Conservation (phyloP, 2,113 vertebrate genomes). For the Sebastes fasciatus region DNA sequence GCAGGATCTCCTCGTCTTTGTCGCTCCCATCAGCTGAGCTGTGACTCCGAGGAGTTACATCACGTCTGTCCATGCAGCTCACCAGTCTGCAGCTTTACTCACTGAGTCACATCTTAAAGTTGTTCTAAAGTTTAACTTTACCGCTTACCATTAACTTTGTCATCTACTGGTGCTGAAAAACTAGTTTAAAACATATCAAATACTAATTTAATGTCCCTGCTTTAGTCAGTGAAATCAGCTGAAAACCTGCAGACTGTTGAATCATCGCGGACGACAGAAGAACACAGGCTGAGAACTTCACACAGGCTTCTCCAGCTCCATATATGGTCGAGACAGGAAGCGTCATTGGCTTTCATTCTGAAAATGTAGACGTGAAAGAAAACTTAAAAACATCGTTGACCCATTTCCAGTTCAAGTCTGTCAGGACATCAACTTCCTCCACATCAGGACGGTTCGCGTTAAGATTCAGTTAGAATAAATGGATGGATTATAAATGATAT, state of each 20-base stretch:
- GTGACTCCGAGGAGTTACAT: neutral
- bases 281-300: slow-evolving; percentile 22
- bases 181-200: neutral
- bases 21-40: neutral
- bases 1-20: neutral
- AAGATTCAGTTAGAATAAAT: slow-evolving; percentile 16
- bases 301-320: neutral
- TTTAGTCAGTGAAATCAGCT: neutral
- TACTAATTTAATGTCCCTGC: neutral
- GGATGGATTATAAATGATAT: slow-evolving; percentile 50
- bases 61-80: neutral
- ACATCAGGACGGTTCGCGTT: slow-evolving; percentile 25
- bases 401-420: neutral
- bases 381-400: neutral
- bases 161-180: neutral
- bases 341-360: neutral
- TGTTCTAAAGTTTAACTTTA: neutral
- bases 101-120: neutral
- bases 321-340: slow-evolving; percentile 17
- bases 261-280: neutral
- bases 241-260: slow-evolving; percentile 11
- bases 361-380: neutral
- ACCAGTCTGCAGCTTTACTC: slow-evolving; percentile 11
- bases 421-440: neutral
- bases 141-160: neutral